These are phyloP conservation scores for Lepus townsendii DNA, from an alignment of 2,797 vertebrate genomes.

Conservation along the genomic window DNA sequence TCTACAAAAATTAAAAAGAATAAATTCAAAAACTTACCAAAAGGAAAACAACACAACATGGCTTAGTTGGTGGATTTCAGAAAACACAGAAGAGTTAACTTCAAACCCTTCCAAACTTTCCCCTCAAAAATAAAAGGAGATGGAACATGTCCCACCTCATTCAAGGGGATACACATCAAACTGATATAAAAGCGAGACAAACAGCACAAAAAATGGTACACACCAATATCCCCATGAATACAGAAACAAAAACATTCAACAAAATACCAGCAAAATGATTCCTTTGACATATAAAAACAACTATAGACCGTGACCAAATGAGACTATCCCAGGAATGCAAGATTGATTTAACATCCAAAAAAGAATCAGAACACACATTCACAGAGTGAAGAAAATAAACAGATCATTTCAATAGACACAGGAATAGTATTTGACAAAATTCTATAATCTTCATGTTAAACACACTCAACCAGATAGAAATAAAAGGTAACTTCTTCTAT, in stretches of 20 bases:
- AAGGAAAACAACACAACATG: not conserved
- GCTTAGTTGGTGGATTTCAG: not conserved
- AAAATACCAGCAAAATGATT: not conserved
- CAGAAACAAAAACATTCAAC: not conserved
- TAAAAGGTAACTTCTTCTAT: not conserved
- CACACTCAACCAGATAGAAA: not conserved
- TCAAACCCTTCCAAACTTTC: not conserved
- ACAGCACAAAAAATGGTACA: not conserved
- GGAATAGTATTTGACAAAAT: not conserved
- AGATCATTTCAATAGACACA: not conserved
- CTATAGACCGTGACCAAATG: not conserved
- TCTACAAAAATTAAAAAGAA: not conserved
- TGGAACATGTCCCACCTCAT: not conserved
- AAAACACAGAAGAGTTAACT: not conserved
- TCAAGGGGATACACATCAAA: not conserved
- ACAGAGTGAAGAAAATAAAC: not conserved
- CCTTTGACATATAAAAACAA: not conserved
- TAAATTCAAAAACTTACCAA: not conserved
- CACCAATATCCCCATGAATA: not conserved
- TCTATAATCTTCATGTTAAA: not conserved
- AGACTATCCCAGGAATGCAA: not conserved
- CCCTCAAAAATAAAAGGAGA: not conserved
- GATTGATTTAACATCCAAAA: not conserved
- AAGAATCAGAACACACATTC: not conserved
- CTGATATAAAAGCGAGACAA: not conserved